A percentile compares a stretch with the other conserved stretches of the same genome.
These are phyloP conservation scores for Craseonycteris thonglongyai DNA, from an alignment of 2,113 vertebrate genomes.

Conservation along the genomic window DNA sequence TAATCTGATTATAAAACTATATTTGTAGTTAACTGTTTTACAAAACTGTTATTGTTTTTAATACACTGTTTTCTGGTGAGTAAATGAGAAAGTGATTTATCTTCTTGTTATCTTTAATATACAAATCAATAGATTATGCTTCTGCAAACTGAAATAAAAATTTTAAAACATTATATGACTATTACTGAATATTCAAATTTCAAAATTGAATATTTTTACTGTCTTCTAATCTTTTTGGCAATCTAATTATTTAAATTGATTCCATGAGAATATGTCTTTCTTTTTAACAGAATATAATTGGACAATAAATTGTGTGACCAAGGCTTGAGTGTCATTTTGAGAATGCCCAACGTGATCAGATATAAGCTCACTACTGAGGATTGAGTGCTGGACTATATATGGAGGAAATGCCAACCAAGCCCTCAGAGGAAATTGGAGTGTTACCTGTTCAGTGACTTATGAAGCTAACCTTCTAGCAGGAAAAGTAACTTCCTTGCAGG, in stretches of 20 bases:
- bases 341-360: background rate
- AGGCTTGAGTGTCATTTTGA: background rate
- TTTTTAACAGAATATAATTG: background rate
- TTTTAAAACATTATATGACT: background rate
- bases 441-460: background rate
- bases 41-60: background rate
- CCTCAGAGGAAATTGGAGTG: background rate
- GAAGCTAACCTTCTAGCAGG: background rate
- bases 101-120: background rate
- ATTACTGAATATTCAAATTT: background rate
- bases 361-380: background rate
- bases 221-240: background rate
- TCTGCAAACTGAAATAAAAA: background rate
- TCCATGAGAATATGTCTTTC: background rate
- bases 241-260: background rate
- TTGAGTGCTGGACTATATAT: background rate
- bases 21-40: background rate
- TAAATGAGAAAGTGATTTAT: background rate
- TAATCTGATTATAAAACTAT: background rate
- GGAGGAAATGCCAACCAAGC: background rate
- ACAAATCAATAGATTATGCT: background rate
- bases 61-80: background rate
- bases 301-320: background rate
- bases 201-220: constrained; percentile 12
- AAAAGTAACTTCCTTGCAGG: background rate